These are phyloP conservation scores for Bradypodion ventrale DNA, from an alignment of 2,797 vertebrate species.

Conservation along the genomic window DNA sequence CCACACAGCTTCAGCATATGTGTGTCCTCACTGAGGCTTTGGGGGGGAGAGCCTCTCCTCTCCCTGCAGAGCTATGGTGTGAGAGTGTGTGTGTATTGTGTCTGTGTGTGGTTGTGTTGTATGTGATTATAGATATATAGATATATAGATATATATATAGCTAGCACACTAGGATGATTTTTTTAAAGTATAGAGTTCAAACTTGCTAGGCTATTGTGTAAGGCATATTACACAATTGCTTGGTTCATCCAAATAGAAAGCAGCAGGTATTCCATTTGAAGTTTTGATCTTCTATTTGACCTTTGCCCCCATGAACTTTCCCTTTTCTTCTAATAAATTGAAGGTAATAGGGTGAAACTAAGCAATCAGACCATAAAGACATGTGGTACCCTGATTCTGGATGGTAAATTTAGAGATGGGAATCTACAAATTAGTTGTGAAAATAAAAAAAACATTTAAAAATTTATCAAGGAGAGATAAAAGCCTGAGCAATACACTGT, in stretches of 20 bases:
- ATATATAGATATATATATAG: no score
- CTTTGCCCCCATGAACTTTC: constrained; percentile 49
- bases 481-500: constrained; percentile 52
- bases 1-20: no score
- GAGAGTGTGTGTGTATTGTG: no score
- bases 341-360: constrained; percentile 70
- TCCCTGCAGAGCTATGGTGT: no score
- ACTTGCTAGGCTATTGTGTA: not conserved
- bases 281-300: constrained; percentile 55
- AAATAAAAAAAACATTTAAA: constrained; percentile 62
- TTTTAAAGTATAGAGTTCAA: not conserved
- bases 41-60: no score
- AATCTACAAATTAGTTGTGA: constrained; percentile 67
- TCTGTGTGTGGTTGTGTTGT: no score
- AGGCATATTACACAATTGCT: not conserved
- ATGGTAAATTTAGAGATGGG: constrained; percentile 60
- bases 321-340: constrained; percentile 63
- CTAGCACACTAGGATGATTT: not conserved
- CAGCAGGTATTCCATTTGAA: constrained; percentile 16
- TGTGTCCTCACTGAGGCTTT: no score
- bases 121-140: no score
- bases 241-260: not conserved
- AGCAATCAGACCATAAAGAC: constrained; percentile 68
- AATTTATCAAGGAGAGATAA: constrained; percentile 68
- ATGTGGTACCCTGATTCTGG: constrained; percentile 48